Evolutionary conservation across 2,888 invertebrate species (phyloP).

Genomic region (Syrphus vitripennis): DNA sequence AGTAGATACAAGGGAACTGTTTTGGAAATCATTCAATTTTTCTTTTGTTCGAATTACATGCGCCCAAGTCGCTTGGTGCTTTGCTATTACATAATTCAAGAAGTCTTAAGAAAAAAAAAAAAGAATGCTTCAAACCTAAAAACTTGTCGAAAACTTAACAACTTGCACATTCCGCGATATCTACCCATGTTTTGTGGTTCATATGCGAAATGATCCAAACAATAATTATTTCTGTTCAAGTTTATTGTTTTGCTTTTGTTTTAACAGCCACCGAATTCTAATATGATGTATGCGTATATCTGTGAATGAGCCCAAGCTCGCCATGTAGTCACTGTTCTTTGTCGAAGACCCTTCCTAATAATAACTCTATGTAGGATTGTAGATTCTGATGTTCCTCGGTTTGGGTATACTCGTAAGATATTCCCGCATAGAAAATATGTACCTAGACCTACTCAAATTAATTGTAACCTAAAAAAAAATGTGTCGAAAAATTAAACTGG

Average conservation of each 20-base stretch:
- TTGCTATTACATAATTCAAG: neutral
- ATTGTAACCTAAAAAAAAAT: no score
- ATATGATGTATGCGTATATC: no score
- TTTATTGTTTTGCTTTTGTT: slow-evolving; percentile 56
- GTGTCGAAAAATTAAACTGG: no score
- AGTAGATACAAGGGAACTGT: slow-evolving; percentile 29
- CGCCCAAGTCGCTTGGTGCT: neutral
- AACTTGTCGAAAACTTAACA: slow-evolving; percentile 61
- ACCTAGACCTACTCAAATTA: neutral
- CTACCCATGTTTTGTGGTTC: slow-evolving; percentile 49
- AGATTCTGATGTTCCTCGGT: slow-evolving; percentile 35
- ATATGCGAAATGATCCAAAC: slow-evolving; percentile 46
- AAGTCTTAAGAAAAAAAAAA: slow-evolving; percentile 25
- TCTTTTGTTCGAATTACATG: slow-evolving; percentile 15
- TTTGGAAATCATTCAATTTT: slow-evolving; percentile 44
- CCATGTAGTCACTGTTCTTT: neutral
- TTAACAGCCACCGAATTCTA: slow-evolving; percentile 30
- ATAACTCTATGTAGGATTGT: slow-evolving; percentile 32
- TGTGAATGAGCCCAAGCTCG: no score
- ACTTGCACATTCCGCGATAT: neutral
- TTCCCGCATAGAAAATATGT: neutral
- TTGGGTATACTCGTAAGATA: neutral
- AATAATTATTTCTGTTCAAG: slow-evolving; percentile 58
- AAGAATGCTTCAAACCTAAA: slow-evolving; percentile 47
- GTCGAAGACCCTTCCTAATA: slow-evolving; percentile 57